Evolutionary conservation across 2,113 vertebrate species (phyloP), one percentile per base, ranked within the genome.

Genomic region (Atherinomorus stipes): DNA sequence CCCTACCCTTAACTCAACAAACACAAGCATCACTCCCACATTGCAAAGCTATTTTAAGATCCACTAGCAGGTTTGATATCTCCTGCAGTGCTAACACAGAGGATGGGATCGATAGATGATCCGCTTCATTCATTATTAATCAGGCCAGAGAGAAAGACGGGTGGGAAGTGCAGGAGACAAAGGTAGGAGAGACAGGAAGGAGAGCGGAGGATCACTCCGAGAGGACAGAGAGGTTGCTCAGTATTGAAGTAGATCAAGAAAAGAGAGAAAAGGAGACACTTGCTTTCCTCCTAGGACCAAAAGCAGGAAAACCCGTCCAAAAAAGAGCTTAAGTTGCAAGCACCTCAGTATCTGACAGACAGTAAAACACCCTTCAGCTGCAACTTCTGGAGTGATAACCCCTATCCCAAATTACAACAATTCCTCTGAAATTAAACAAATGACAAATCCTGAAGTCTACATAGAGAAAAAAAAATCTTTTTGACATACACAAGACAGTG

Each of bases 61-160:
- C 77, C 64, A 85, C 78, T 88, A 86, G 90, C 89, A 89, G 88
- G 86, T 91, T 90, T 89, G 88, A 90, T 90, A 90, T 90, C 88
- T 87, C 88, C 79, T 88, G 82, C 90, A 91, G 88, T 52, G 85
- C 90, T 90, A 88, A 90, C 88, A 85, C 88, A 89, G 86, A 90
- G 80, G 81, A 87, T 72, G 74, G 77, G 85, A 91, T 93, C 91
- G 90, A 93, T 92, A 91, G 89, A 91, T 91, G 91, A 93, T 92
- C 91, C 68, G 69, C 88, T 87, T 91, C 89, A 91, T 93, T 92
- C 86, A 93, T 93, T 93, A 92, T 93, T 93, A 90, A 93, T 91
- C 89, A 83, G 80, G 74, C 78, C 84, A 76, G 80, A 85, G 77
- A 86, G 86, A 80, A 83, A 78, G 83, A 72, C 42, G 74, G 83